Conservation (phyloP, 2,888 invertebrate species). For the Abrostola tripartita region DNA sequence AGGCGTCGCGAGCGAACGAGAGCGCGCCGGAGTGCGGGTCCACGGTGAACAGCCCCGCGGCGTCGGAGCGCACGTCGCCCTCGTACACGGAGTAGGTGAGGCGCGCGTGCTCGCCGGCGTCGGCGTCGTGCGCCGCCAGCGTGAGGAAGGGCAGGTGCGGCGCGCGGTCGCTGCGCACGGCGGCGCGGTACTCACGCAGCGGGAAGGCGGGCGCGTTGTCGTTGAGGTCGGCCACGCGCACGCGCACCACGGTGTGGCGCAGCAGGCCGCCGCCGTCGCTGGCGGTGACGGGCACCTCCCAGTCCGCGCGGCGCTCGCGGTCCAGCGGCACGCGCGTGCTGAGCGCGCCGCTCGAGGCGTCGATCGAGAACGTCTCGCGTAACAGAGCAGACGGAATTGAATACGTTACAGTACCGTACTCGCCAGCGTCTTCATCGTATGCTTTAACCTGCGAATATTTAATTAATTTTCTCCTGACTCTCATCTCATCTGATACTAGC, state of each 20-base stretch:
- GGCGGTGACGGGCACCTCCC: conserved; percentile 92
- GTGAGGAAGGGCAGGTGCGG: conserved; percentile 75
- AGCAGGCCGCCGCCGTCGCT: conserved; percentile 94
- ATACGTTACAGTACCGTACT: conserved; percentile 92
- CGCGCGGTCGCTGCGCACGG: conserved; percentile 87
- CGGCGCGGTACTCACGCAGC: conserved; percentile 93
- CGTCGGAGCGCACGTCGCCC: conserved; percentile 81
- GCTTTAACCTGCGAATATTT: conserved; percentile 90
- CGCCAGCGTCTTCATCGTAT: conserved; percentile 94
- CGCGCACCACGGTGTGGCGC: conserved; percentile 92
- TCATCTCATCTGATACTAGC: too few relatives aligned
- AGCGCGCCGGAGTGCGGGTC: conserved; percentile 93
- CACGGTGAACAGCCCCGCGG: conserved; percentile 92
- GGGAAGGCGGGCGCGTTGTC: conserved; percentile 94
- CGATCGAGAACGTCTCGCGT: conserved; percentile 92
- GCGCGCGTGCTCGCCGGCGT: conserved; percentile 92
- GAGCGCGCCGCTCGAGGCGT: conserved; percentile 91
- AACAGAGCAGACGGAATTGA: conserved; percentile 93
- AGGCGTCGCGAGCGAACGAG: conserved; percentile 89
- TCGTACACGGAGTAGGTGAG: conserved; percentile 94
- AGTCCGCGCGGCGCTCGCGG: conserved; percentile 90
- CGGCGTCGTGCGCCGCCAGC: conserved; percentile 91
- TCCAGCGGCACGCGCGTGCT: conserved; percentile 91
- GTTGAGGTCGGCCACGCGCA: conserved; percentile 94
- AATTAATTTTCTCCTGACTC: not conserved